Conservation (phyloP, 2,888 invertebrate genomes). For the Spilarctia lutea region DNA sequence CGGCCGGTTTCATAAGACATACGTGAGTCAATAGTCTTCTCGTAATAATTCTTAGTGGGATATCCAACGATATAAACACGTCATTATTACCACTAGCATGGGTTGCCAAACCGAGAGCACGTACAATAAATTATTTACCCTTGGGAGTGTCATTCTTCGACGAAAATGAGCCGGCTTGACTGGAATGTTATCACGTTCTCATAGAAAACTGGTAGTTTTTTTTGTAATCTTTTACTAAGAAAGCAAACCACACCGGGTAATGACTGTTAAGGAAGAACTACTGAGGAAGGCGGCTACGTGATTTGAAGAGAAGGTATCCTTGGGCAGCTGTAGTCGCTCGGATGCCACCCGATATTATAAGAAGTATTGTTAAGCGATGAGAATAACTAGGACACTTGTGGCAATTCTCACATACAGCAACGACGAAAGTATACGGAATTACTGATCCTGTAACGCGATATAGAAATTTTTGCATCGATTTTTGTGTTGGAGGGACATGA, state of each 20-base stretch:
- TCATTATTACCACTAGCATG: background rate
- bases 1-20: background rate
- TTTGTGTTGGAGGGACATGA: no score
- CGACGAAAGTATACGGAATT: no score
- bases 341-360: background rate
- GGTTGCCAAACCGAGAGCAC: background rate
- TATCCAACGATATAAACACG: background rate
- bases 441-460: no score
- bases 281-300: background rate
- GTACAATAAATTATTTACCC: background rate
- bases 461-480: no score
- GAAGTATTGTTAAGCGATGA: background rate
- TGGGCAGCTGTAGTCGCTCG: background rate
- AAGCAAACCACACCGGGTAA: background rate
- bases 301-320: background rate
- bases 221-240: background rate
- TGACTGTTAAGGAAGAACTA: background rate
- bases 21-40: background rate
- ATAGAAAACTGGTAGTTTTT: background rate
- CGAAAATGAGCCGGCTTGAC: background rate
- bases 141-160: background rate
- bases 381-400: no score
- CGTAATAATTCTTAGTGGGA: background rate
- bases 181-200: background rate
- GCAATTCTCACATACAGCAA: no score